Conservation (phyloP, 2,888 invertebrate species). For the Acleris cristana region DNA sequence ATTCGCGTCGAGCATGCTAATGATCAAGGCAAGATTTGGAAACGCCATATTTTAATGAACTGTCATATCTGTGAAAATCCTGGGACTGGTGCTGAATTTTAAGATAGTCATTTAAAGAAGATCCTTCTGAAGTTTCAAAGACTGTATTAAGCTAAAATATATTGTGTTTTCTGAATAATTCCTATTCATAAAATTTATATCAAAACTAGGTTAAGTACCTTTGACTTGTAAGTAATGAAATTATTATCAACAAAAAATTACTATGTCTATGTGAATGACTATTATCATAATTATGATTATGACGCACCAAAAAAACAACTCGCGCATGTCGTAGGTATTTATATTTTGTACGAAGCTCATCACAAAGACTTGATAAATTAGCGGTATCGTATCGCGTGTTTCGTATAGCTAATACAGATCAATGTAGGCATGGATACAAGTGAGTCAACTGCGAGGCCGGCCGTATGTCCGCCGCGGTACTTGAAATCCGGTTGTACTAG, state of each 20-base stretch:
- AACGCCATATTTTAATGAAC: conserved; percentile 1
- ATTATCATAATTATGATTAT: too few species aligned
- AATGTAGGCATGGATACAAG: conserved; percentile 42
- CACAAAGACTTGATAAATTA: conserved; percentile 27
- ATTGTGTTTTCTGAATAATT: neutral
- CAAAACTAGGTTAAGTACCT: too few species aligned
- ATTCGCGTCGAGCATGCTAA: neutral
- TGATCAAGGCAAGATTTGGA: neutral
- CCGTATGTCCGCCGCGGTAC: conserved; percentile 53
- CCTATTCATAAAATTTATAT: too few species aligned
- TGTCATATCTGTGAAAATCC: neutral
- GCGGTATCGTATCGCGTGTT: conserved; percentile 8
- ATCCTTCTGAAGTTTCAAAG: neutral
- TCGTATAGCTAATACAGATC: conserved; percentile 6
- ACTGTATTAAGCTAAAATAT: neutral
- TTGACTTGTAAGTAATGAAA: too few species aligned
- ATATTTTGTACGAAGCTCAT: conserved; percentile 6
- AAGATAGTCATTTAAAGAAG: neutral
- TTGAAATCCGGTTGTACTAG: conserved; percentile 70
- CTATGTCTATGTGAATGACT: too few species aligned
- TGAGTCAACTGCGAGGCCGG: conserved; percentile 62
- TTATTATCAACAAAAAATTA: too few species aligned
- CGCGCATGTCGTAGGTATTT: too few species aligned
- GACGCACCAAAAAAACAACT: too few species aligned
- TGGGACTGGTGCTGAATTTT: neutral